Evolutionary conservation across 2,888 invertebrate species (phyloP), one percentile per base, ranked within the genome.

Genomic region (Coelopa pilipes): DNA sequence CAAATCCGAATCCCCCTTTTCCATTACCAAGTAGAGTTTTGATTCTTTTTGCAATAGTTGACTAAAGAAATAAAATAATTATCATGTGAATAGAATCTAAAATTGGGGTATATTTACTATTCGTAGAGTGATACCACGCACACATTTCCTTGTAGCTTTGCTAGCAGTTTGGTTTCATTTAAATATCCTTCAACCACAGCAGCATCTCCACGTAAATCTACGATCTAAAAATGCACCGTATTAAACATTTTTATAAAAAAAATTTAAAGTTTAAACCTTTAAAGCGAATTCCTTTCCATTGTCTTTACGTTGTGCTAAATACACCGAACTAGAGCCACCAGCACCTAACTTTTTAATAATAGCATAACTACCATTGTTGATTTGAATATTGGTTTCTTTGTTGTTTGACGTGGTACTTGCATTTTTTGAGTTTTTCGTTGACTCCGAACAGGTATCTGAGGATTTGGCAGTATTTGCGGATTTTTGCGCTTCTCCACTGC

Each of bases 321-420:
- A 93, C 4, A 97, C 97, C 86, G 94, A 92, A 82, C 96, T 95
- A 72, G 96, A 96, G 57, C 97, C 97, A n/a, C 97, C 97, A 80
- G 90, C 91, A 0, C 98, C 98, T 65, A 97, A 88, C 80, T 92
- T 90, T 77, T 92, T 93, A 15, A 94, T 88, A 69, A 95, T 90
- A 76, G 91, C 88, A 86, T 96, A 98, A 45, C 91, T 90, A 68
- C 90, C 91, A 34, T 91, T 90, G 77, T 95, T 95, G 1, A 97
- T 93, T 53, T 81, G 86, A 15, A 92, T 89, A 17, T 89, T 89
- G 79, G 90, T 90, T 17, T 78, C 70, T 70, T 82, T 81, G 34
- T 34, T 50, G 34, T 47, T 60, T n/a, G 21, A 60, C 7, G 49
- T 62, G 5, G 50, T n/a, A n/a, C 7, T 34, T 34, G 34, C 2